phyloP scores from a whole-genome alignment of 2,888 invertebrate genomes.

The Apamea crenata region DNA sequence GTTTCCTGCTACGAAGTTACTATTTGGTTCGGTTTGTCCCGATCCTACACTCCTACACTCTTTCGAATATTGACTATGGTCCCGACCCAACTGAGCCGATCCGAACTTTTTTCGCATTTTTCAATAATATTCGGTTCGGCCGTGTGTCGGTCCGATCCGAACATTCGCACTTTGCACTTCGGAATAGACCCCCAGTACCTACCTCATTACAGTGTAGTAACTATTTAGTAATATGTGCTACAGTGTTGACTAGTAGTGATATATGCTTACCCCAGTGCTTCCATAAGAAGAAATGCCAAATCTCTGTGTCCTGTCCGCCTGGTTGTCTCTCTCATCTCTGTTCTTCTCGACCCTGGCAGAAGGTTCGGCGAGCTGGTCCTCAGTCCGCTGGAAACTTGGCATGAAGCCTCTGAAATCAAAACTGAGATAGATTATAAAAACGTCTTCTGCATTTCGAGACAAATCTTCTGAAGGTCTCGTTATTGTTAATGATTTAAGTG shows the following conservation, averaged over 20 bases:
- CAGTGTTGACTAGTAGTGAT: neutral
- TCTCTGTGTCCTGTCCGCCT: slow-evolving; percentile 87
- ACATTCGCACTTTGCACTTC: no score
- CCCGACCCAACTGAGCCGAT: no score
- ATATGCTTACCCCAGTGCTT: slow-evolving; percentile 83
- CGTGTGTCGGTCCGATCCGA: no score
- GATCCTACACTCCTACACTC: no score
- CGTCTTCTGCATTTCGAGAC: neutral
- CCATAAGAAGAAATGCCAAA: slow-evolving; percentile 90
- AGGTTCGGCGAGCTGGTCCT: slow-evolving; percentile 88
- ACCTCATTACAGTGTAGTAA: neutral
- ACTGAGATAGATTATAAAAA: slow-evolving; percentile 66
- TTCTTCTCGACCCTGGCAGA: slow-evolving; percentile 83
- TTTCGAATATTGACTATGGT: no score
- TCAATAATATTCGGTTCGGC: no score
- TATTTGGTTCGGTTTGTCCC: no score
- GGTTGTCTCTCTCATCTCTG: slow-evolving; percentile 77
- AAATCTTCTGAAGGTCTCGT: neutral
- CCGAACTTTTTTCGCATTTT: no score
- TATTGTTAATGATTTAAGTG: neutral
- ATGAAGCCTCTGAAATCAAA: slow-evolving; percentile 85
- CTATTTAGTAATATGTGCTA: no score
- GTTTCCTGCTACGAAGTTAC: no score
- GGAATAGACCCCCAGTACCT: no score
- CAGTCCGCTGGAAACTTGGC: slow-evolving; percentile 85